Conservation (phyloP, 2,888 invertebrate genomes). For the Eupithecia insigniata region DNA sequence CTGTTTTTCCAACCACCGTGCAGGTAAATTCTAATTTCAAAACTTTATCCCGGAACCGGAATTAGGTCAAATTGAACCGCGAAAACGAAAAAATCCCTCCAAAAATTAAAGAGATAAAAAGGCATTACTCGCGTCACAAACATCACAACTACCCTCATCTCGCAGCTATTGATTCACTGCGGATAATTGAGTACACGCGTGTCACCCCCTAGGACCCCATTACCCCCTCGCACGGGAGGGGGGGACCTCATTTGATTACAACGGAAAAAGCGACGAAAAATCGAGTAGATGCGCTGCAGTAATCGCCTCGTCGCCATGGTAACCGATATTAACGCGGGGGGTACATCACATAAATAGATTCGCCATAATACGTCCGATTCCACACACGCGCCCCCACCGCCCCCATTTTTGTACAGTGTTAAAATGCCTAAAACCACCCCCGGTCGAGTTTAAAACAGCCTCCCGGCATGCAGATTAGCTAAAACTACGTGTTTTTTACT, state of each 20-base stretch:
- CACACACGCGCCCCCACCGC: slow-evolving; percentile 71
- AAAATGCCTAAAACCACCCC: slow-evolving; percentile 81
- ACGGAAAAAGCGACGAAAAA: slow-evolving; percentile 84
- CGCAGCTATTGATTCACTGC: slow-evolving; percentile 84
- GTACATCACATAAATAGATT: slow-evolving; percentile 80
- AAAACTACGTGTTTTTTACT: slow-evolving; percentile 88
- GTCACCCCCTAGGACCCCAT: slow-evolving; percentile 60
- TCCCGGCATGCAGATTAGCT: slow-evolving; percentile 85
- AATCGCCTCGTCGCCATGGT: slow-evolving; percentile 79
- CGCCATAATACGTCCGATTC: slow-evolving; percentile 80
- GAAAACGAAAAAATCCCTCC: slow-evolving; percentile 32
- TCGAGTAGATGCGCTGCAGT: slow-evolving; percentile 81
- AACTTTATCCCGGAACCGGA: slow-evolving; percentile 31
- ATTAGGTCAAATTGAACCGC: slow-evolving; percentile 31
- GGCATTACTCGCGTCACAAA: slow-evolving; percentile 70
- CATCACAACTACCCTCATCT: slow-evolving; percentile 82
- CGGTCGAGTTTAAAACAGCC: slow-evolving; percentile 58
- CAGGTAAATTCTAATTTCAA: slow-evolving; percentile 25
- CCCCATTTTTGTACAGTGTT: slow-evolving; percentile 82
- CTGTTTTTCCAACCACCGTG: slow-evolving; percentile 18
- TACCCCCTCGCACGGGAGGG: slow-evolving; percentile 65
- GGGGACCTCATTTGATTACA: slow-evolving; percentile 84
- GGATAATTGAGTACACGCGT: slow-evolving; percentile 84
- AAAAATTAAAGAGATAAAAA: slow-evolving; percentile 73
- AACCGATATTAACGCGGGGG: slow-evolving; percentile 79